phyloP scores from a whole-genome alignment of 2,113 vertebrate genomes.

The Natator depressus region DNA sequence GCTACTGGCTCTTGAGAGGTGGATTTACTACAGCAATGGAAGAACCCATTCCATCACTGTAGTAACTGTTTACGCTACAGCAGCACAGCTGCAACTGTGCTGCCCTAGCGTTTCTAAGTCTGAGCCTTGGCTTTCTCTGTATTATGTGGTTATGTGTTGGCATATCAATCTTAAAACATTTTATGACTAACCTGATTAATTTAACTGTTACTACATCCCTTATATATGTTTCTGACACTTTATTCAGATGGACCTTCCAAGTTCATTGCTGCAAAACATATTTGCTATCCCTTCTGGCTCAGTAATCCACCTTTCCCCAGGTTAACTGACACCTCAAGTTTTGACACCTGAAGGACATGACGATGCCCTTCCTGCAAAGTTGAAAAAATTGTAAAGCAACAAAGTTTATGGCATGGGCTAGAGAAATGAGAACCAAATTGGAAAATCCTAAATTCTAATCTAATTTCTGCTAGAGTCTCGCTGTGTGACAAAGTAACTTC shows the following conservation, averaged over 20 bases:
- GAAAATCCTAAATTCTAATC: not conserved
- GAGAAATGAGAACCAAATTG: not conserved
- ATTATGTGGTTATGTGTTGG: rapidly evolving
- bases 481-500: rapidly evolving
- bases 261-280: rapidly evolving
- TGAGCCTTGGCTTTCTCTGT: rapidly evolving
- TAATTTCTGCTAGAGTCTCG: not conserved
- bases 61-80: no score
- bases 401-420: not conserved
- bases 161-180: not conserved
- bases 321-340: not conserved
- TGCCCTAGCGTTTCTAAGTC: not conserved
- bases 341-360: not conserved
- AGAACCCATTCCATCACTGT: no score
- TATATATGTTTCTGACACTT: rapidly evolving
- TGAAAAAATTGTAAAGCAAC: not conserved
- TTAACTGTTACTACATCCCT: not conserved
- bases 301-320: not conserved
- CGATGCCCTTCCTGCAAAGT: not conserved
- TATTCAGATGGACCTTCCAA: not conserved
- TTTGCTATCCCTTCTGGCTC: not conserved
- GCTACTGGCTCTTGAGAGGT: not conserved
- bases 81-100: not conserved
- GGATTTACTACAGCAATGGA: no score
- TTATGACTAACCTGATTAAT: not conserved